Evolutionary conservation across 2,888 invertebrate genomes (phyloP).

Genomic region (Parascotia fuliginaria): DNA sequence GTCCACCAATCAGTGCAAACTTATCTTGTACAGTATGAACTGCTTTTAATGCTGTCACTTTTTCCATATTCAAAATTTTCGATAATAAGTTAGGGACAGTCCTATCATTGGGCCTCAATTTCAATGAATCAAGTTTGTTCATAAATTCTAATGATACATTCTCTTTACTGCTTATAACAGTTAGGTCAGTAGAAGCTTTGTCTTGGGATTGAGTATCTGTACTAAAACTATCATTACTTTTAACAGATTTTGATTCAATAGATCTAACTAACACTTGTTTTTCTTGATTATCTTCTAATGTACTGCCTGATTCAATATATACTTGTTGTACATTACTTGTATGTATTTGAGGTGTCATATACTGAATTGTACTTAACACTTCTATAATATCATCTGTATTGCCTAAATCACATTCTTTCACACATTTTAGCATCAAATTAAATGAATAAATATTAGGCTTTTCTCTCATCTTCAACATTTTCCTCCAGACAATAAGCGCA

Average conservation of each 20-base stretch:
- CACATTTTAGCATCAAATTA: constrained; percentile 92
- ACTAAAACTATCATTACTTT: background rate
- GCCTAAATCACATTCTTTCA: constrained; percentile 93
- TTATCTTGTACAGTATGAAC: constrained; percentile 87
- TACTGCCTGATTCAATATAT: constrained; percentile 6
- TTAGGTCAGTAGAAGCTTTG: background rate
- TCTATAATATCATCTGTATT: constrained; percentile 85
- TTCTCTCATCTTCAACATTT: constrained; percentile 88
- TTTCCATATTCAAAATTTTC: constrained; percentile 85
- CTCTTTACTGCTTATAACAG: constrained; percentile 22
- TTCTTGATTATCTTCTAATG: constrained; percentile 11
- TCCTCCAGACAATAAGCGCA: constrained; percentile 94
- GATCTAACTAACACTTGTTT: constrained; percentile 19
- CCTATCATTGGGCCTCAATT: constrained; percentile 43
- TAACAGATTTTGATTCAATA: background rate
- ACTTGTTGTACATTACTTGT: constrained; percentile 11
- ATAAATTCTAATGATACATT: constrained; percentile 46
- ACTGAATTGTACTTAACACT: constrained; percentile 67
- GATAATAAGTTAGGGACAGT: constrained; percentile 89
- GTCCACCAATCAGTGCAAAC: constrained; percentile 92
- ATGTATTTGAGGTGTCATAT: constrained; percentile 48
- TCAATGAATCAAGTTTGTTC: constrained; percentile 37
- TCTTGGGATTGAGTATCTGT: background rate
- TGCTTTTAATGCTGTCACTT: constrained; percentile 86
- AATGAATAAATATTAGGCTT: constrained; percentile 90